Base-by-base conservation (phyloP, 1,140 invertebrate species). In the Drosophila willistoni region DNA sequence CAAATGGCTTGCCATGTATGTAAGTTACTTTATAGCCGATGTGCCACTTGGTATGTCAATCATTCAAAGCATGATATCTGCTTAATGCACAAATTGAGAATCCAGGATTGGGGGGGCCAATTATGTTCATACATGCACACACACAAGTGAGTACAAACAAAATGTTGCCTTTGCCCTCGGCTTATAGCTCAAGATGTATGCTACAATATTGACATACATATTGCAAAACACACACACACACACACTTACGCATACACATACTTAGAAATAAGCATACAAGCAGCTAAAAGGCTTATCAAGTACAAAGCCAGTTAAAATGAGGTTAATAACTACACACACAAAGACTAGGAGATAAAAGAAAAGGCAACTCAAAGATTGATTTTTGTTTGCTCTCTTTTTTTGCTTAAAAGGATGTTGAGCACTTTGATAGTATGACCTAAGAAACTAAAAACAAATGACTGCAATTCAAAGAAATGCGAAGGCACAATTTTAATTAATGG, bases 291-390 rank as follows among this genome's bases (percentile, higher is more conserved):
- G 54, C 67, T 84, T 56, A 70, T 66, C 73, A 71, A 67, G 34
- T 68, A 61, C 22, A 51, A 51, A 47, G 60, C 54, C 70, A 64
- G 44, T 56, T 63, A 56, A 57, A 82, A 74, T 65, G 66, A 79
- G 82, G 74, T 79, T 85, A 79, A 86, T 86, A 85, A 82, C 75
- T 61, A 66, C 55, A 60, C 47, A 64, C 64, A 64, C 54, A 69
- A 9, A 64, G 4, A 13, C 44, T 51, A 47, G n/a, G 7, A 57
- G 67, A 29, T 12, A 44, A 19, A 39, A 51, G n/a, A n/a, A 55
- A 14, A 39, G 4, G 19, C 14, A 41, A 29, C 19, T 5, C 5
- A 41, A 34, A 60, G 39, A 9, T 51, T 51, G 44, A 51, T 51
- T 51, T 22, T 51, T 51, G 44, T 51, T 51, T 51, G 44, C 9